Evolutionary conservation across 2,888 invertebrate species (phyloP), one percentile per base, ranked within the genome.

Genomic region (Cheilosia urbana): DNA sequence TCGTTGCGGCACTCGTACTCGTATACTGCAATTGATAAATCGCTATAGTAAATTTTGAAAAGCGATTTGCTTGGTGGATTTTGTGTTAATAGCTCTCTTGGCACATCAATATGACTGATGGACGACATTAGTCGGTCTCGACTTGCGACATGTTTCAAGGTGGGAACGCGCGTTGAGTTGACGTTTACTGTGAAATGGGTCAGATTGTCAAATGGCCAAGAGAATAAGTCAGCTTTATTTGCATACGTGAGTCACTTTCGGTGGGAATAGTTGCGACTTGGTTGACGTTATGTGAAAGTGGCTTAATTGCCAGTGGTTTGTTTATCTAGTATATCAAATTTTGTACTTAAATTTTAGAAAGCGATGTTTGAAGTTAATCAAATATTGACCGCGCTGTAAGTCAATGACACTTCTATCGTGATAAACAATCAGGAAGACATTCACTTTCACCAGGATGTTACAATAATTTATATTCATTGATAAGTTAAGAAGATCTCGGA

Each of bases 21-120:
- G 49, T 11, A 24, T 63, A 63, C 21, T 11, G 27, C 13, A 68
- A 75, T 80, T 80, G 80, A 80, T 80, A 68, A 75, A 80, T 80
- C 66, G 75, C 55, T 57, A 21, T 57, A 21, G 75, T 37, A 57
- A 62, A 68, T 75, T 80, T 75, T 75, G 68, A 75, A 75, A 68
- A 80, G 75, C 66, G 55, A 15, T 60, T 53, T 49, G 62, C 49
- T 37, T 55, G 40, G 55, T 19, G 66, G 60, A 80, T 60, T 80
- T 37, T 80, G 66, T 80, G 75, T 68, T 75, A 80, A 80, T 80
- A 68, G 62, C 66, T 80, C 55, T 75, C 40, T 75, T 21, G 19
- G 73, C 60, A 49, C 17, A 65, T 45, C 27, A 55, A 47, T 55
- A 58, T 79, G 78, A 79, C 49, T 78, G 71, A 71, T 78, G 63